A percentile compares a stretch with the other conserved stretches of the same genome.
Conservation (phyloP, 2,113 vertebrate genomes). For the Cinclus cinclus region DNA sequence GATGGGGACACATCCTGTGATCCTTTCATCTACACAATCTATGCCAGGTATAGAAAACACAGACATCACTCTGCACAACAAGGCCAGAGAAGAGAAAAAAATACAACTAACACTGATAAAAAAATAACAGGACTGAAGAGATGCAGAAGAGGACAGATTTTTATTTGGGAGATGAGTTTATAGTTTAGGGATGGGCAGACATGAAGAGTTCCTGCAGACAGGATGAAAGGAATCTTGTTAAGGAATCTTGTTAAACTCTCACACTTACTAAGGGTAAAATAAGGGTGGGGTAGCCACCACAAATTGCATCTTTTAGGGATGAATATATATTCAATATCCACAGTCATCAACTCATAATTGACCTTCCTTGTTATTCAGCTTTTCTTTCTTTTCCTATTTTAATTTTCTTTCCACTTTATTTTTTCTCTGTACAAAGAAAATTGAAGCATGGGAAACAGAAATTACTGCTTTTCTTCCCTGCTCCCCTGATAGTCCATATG, state of each 20-base stretch:
- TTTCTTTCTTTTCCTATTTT: not conserved
- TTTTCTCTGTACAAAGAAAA: not conserved
- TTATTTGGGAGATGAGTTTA: not conserved
- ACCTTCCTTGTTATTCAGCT: not conserved
- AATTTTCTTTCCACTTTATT: not conserved
- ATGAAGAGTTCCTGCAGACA: not conserved
- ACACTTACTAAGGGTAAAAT: not conserved
- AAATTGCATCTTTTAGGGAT: not conserved
- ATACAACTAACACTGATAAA: not conserved
- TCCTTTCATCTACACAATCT: not conserved
- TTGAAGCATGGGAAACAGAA: not conserved
- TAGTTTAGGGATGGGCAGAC: not conserved
- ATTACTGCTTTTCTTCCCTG: constrained; percentile 1
- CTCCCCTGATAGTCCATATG: not conserved
- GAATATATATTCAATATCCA: not conserved
- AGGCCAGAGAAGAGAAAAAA: not conserved
- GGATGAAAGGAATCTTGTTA: not conserved
- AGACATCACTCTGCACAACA: not conserved
- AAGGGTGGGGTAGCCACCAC: not conserved
- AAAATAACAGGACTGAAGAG: not conserved
- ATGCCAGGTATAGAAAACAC: not conserved
- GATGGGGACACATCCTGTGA: not conserved
- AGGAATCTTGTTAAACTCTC: not conserved
- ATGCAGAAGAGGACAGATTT: not conserved
- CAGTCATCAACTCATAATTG: not conserved